These are phyloP conservation scores for Neotoma lepida DNA, from an alignment of 2,113 vertebrate species.

Conservation along the genomic window DNA sequence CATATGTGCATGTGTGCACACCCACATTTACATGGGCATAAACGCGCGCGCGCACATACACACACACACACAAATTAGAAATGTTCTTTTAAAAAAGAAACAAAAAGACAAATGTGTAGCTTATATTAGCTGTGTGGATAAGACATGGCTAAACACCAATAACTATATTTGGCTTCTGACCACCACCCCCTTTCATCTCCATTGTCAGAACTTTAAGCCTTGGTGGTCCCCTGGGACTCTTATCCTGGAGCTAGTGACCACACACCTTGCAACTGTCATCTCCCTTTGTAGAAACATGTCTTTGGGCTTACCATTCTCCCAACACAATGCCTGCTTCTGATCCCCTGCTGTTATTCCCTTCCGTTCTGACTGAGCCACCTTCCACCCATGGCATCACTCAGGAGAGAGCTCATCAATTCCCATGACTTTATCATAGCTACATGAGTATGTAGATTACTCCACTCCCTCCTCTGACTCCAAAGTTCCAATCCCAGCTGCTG, in stretches of 20 bases:
- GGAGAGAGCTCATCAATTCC: neutral
- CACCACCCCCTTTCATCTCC: neutral
- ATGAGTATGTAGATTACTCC: too few species aligned
- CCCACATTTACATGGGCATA: neutral
- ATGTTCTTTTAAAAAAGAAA: neutral
- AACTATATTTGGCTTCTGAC: too few species aligned
- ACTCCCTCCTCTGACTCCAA: neutral
- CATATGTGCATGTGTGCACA: neutral
- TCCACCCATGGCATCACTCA: neutral
- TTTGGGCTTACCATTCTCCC: neutral
- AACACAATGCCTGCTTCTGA: neutral
- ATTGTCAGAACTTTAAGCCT: neutral
- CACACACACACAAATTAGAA: neutral
- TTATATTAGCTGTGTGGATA: rapidly evolving
- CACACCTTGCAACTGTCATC: neutral
- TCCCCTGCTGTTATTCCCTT: neutral
- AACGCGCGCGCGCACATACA: neutral
- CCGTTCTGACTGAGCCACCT: neutral
- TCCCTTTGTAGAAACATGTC: neutral
- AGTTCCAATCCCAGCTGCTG: neutral
- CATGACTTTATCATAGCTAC: neutral
- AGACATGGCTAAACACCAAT: neutral
- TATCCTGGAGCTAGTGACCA: neutral
- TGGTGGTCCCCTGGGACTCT: neutral
- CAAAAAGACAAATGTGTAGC: neutral